phyloP scores from a whole-genome alignment of 2,113 vertebrate genomes.

The Recurvirostra avosetta region DNA sequence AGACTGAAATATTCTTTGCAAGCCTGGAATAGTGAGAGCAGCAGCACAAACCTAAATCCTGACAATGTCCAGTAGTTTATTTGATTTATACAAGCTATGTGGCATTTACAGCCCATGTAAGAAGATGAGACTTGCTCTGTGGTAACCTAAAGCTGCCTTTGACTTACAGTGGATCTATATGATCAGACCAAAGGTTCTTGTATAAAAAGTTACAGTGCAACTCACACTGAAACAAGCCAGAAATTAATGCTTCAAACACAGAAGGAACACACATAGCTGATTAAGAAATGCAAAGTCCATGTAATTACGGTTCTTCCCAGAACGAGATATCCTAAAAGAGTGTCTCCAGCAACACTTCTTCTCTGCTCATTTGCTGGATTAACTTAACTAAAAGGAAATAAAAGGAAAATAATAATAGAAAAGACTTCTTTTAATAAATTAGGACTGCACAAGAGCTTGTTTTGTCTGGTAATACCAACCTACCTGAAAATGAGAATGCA shows the following conservation, averaged over 20 bases:
- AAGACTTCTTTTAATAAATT: neutral
- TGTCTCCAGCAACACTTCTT: neutral
- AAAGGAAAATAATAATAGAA: neutral
- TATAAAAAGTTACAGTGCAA: neutral
- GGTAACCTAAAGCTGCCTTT: neutral
- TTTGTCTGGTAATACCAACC: neutral
- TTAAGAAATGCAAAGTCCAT: neutral
- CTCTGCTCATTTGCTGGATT: neutral
- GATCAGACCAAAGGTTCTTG: neutral
- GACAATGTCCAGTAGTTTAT: neutral
- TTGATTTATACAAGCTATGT: neutral
- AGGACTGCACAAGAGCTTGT: neutral
- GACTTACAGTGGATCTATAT: neutral
- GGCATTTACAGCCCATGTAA: neutral
- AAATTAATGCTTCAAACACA: neutral
- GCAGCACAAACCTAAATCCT: neutral
- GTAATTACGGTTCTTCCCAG: neutral
- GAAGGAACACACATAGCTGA: neutral
- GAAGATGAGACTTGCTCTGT: fast-evolving
- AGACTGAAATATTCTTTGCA: neutral
- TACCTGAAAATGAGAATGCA: neutral
- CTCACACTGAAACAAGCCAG: neutral
- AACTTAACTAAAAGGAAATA: neutral
- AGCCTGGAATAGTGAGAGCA: neutral
- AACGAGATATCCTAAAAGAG: neutral